phyloP scores from a whole-genome alignment of 2,113 vertebrate species.

The Etia nguti region DNA sequence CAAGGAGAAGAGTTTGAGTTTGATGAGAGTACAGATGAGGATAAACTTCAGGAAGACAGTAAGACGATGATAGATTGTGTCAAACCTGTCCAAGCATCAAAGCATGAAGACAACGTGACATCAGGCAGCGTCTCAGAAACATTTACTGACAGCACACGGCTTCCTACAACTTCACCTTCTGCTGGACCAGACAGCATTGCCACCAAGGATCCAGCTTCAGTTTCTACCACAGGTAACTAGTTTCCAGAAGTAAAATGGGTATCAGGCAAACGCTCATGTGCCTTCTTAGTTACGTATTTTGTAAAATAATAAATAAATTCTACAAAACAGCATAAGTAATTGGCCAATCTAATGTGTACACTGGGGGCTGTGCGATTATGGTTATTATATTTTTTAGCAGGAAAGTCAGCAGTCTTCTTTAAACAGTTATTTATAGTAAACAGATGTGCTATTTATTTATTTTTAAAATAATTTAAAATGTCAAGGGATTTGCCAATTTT shows the following conservation, averaged over 20 bases:
- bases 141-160: not conserved
- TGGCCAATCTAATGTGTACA: not conserved
- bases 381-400: not conserved
- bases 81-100: not conserved
- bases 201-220: not conserved
- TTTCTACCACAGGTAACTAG: constrained; percentile 32
- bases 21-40: constrained; percentile 57
- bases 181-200: constrained; percentile 33
- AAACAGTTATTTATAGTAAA: not conserved
- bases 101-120: not conserved
- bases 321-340: not conserved
- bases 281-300: not conserved
- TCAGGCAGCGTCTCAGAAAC: not conserved
- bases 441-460: not conserved
- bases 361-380: not conserved
- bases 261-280: not conserved
- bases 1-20: constrained; percentile 57
- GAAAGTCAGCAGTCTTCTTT: not conserved
- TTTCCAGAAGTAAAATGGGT: not conserved
- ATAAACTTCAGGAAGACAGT: not conserved
- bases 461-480: not conserved
- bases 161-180: not conserved
- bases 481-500: not conserved
- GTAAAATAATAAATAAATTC: not conserved
- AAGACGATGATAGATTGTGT: not conserved